Evolutionary conservation across 1,140 invertebrate genomes (phyloP).

Genomic region (Drosophila lacertosa): DNA sequence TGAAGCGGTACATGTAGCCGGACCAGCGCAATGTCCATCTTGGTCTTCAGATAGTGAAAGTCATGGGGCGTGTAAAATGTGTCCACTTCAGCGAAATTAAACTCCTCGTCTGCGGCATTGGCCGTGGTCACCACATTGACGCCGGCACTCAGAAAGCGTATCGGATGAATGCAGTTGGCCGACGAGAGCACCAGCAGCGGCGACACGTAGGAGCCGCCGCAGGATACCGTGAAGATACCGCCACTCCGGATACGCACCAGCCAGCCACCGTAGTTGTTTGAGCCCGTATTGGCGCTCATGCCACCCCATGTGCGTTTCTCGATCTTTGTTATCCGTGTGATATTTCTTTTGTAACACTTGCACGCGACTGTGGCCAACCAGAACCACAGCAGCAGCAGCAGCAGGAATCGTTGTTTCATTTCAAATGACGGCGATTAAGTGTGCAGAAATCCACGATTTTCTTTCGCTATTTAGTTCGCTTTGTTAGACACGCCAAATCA

Average conservation of each 20-base stretch:
- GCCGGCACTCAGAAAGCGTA: conserved; percentile 6
- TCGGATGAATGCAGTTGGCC: conserved; percentile 38
- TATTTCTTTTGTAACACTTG: too few species aligned
- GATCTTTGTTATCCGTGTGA: neutral
- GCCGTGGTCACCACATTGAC: conserved; percentile 27
- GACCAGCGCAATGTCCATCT: conserved; percentile 43
- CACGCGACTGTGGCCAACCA: neutral
- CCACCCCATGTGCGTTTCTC: conserved; percentile 30
- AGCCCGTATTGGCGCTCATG: conserved; percentile 5
- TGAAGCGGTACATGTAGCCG: conserved; percentile 13
- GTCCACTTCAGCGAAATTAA: conserved; percentile 6
- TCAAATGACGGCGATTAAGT: too few species aligned
- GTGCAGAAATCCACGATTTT: too few species aligned
- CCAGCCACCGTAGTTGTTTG: conserved; percentile 40
- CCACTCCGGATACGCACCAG: conserved; percentile 20
- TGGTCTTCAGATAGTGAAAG: neutral
- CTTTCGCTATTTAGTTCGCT: too few species aligned
- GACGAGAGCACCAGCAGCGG: conserved; percentile 37
- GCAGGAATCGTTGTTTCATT: conserved; percentile 4
- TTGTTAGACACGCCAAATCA: too few species aligned
- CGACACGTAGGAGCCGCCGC: conserved; percentile 35
- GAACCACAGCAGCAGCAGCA: neutral
- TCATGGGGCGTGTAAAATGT: conserved; percentile 28
- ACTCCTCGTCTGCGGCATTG: neutral
- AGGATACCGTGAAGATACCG: conserved; percentile 29